A percentile compares a stretch with the other conserved stretches of the same genome.
Evolutionary conservation across 2,113 vertebrate species (phyloP).

Genomic region (Callipepla squamata): DNA sequence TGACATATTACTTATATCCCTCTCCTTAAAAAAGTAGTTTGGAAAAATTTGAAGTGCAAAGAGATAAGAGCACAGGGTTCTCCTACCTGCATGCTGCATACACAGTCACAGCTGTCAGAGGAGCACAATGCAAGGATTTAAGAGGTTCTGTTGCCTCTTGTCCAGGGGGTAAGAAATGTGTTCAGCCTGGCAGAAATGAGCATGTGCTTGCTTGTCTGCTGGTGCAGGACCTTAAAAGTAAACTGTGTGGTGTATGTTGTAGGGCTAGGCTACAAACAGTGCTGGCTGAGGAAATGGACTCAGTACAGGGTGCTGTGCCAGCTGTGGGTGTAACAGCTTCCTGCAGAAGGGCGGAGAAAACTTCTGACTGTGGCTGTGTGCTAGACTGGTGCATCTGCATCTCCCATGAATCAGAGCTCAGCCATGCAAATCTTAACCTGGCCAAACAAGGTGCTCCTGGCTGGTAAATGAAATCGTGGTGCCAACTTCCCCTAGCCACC

Average conservation of each 20-base stretch:
- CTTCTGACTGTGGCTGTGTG: neutral
- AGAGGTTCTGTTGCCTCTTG: neutral
- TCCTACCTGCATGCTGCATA: accelerated
- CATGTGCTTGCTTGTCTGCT: neutral
- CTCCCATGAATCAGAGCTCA: constrained; percentile 21
- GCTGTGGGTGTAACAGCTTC: constrained; percentile 31
- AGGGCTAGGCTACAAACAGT: neutral
- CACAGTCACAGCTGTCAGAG: accelerated
- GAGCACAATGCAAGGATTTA: neutral
- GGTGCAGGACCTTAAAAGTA: neutral
- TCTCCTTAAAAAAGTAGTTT: neutral
- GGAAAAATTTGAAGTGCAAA: neutral
- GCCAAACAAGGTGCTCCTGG: constrained; percentile 25
- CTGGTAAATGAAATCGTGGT: neutral
- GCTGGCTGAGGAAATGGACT: neutral
- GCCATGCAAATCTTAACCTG: neutral
- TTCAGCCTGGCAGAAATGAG: accelerated
- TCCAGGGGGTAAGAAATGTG: neutral
- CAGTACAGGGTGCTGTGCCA: neutral
- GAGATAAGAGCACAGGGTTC: accelerated
- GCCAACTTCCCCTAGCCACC: neutral
- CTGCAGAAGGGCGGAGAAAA: neutral
- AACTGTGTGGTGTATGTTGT: neutral
- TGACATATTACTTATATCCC: neutral
- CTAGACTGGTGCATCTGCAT: neutral